A percentile compares a stretch with the other conserved stretches of the same genome.
Conservation (phyloP, 2,888 invertebrate species). For the Drosophila mercatorum region DNA sequence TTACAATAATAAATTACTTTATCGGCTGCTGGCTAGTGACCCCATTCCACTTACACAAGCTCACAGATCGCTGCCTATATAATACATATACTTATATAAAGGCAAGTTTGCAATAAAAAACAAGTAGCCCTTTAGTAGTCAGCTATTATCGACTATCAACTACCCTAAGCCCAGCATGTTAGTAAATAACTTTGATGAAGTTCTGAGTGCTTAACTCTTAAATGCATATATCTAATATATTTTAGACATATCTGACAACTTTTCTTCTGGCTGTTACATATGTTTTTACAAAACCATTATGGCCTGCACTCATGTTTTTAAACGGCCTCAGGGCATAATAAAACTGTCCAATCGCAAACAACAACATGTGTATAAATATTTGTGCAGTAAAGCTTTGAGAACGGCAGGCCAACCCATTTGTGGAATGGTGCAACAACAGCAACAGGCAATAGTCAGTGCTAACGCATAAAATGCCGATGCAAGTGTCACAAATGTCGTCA, state of each 20-base stretch:
- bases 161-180: neutral
- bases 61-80: neutral
- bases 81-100: slow-evolving; percentile 14
- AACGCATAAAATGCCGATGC: slow-evolving; percentile 43
- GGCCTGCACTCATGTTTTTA: neutral
- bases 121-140: neutral
- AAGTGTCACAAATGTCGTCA: slow-evolving; percentile 57
- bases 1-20: slow-evolving; percentile 21
- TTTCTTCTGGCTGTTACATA: neutral
- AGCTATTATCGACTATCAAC: neutral
- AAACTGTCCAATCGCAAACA: slow-evolving; percentile 17
- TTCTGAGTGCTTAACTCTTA: neutral
- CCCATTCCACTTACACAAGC: slow-evolving; percentile 33
- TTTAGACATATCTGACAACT: neutral
- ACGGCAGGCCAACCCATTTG: slow-evolving; percentile 28
- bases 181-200: neutral
- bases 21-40: slow-evolving; percentile 33
- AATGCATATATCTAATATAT: neutral
- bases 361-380: slow-evolving; percentile 45
- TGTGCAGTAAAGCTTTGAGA: slow-evolving; percentile 25
- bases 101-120: slow-evolving; percentile 15
- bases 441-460: slow-evolving; percentile 19
- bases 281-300: neutral
- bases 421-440: slow-evolving; percentile 11
- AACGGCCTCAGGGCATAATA: neutral